Base-by-base conservation (phyloP, 1,140 invertebrate species). In the Pectinophora gossypiella region DNA sequence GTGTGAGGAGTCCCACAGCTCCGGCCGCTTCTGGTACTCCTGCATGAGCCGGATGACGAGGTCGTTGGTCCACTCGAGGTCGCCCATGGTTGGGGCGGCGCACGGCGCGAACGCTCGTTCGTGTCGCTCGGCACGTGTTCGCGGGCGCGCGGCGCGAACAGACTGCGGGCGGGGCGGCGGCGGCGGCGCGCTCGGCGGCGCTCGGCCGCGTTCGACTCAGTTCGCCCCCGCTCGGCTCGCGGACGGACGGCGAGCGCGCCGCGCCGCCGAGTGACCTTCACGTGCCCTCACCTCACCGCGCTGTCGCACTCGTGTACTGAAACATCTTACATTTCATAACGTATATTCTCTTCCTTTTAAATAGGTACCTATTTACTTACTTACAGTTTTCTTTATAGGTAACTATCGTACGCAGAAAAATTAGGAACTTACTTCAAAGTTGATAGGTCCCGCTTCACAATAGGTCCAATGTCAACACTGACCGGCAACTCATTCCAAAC, bases 1-100 rank as follows among this genome's bases (percentile, higher is more conserved):
- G 40, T 85, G 68, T 0, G 48, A 45, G 0, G 47, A 59, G 59
- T 85, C 76, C 84, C 84, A 87, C 0, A 87, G 54, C 50, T 70
- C 68, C 0, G 72, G 70, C 2, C 48, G 50, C 6, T 65, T 58
- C 19, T 57, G 61, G 36, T 81, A 85, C 22, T 76, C 76, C 1
- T 70, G 51, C 19, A 85, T 51, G 15, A 87, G 47, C 0, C 57
- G 59, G 6, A 84, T 63, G 0, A 72, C 61, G 43, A 72, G 49
- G 2, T 75, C 64, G 47, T 68, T 75, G 2, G 81, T 72, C 79
- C 81, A 85, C 35, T 77, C 77, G 0, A 69, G 22, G 6, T 74
- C 70, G 1, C 46, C 13, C 68, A 72, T 74, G 16, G 23, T 49
- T 38, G 7, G 48, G 52, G 44, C 51, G n/a, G n/a, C n/a, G n/a